Percentiles rank a stretch among this genome's conserved stretches.
phyloP scores from a whole-genome alignment of 2,888 invertebrate genomes.

The Trissolcus japonicus region DNA sequence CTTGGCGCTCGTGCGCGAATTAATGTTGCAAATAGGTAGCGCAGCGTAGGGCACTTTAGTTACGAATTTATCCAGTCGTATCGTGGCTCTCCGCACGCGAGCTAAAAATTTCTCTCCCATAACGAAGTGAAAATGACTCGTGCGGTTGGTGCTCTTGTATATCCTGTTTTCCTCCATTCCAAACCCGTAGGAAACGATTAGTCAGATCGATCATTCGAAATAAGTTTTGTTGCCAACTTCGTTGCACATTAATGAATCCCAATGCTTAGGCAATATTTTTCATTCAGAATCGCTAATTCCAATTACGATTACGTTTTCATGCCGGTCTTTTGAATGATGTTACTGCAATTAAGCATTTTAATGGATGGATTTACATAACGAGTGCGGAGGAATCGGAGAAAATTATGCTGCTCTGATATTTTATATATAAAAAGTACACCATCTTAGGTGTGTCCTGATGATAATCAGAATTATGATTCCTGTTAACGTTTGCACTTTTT shows the following conservation, averaged over 20 bases:
- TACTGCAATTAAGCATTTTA: constrained; percentile 22
- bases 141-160: constrained; percentile 49
- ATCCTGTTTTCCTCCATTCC: constrained; percentile 53
- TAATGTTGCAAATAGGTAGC: constrained; percentile 47
- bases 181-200: constrained; percentile 51
- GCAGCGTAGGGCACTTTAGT: constrained; percentile 38
- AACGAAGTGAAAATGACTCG: constrained; percentile 67
- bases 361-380: constrained; percentile 25
- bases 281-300: constrained; percentile 27
- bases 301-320: constrained; percentile 18
- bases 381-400: not conserved
- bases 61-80: constrained; percentile 64
- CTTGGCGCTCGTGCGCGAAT: constrained; percentile 51
- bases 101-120: constrained; percentile 66
- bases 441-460: not conserved
- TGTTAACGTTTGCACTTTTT: too few relatives aligned
- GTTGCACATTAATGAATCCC: constrained; percentile 14
- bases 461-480: constrained; percentile 17
- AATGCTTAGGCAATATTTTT: not conserved
- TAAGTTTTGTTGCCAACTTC: constrained; percentile 32
- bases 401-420: constrained; percentile 1
- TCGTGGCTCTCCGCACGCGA: constrained; percentile 65
- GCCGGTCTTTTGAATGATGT: constrained; percentile 18
- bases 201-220: constrained; percentile 48
- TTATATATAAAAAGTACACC: constrained; percentile 1